phyloP scores from a whole-genome alignment of 2,113 vertebrate species.

The Panurus biarmicus region DNA sequence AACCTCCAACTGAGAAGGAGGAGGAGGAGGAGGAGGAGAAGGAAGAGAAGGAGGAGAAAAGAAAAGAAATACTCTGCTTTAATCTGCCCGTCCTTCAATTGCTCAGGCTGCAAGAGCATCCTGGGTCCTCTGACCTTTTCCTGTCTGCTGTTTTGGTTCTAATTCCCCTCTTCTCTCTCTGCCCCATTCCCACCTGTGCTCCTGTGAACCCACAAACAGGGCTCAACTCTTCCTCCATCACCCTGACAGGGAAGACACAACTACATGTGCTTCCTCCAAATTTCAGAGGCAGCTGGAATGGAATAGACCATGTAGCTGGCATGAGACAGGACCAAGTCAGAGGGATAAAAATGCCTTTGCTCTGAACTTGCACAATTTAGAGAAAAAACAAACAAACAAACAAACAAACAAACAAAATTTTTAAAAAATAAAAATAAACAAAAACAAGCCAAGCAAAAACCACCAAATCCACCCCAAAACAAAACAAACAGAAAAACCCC shows the following conservation, averaged over 20 bases:
- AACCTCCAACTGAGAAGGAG: not conserved
- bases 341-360: not conserved
- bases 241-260: not conserved
- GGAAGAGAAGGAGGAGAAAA: too few relatives aligned
- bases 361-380: not conserved
- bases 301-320: not conserved
- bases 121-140: not conserved
- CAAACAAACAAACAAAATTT: not conserved
- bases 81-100: not conserved
- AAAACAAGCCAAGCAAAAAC: not conserved
- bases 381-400: not conserved
- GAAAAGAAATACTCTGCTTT: not conserved
- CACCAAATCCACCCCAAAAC: not conserved
- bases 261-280: not conserved
- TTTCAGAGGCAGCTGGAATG: not conserved
- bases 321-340: not conserved
- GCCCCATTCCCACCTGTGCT: not conserved
- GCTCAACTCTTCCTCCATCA: not conserved
- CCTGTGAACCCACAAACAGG: not conserved
- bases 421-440: not conserved
- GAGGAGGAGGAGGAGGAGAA: too few relatives aligned
- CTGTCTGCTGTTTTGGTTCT: not conserved
- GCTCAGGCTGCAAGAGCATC: not conserved
- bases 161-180: not conserved
- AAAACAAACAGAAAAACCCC: not conserved